These are phyloP conservation scores for Tolypeutes matacus DNA, from an alignment of 2,797 vertebrate genomes.

Conservation along the genomic window DNA sequence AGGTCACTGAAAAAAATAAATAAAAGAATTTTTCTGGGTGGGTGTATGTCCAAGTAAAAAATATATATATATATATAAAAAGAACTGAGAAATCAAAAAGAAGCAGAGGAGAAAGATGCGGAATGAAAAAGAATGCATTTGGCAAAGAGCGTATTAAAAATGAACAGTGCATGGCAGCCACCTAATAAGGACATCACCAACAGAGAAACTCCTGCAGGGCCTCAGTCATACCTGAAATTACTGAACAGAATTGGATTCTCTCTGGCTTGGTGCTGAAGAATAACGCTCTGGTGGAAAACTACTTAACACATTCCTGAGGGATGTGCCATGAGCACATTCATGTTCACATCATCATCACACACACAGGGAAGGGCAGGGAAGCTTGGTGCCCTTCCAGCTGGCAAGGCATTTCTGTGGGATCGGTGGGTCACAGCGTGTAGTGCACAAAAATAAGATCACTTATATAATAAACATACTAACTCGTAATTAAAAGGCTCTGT, in stretches of 20 bases:
- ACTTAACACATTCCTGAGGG: background rate
- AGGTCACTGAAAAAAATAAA: slow-evolving; percentile 85
- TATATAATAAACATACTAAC: accelerated
- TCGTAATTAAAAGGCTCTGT: background rate
- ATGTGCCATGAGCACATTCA: accelerated
- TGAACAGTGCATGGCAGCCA: slow-evolving; percentile 16
- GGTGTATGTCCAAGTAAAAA: slow-evolving; percentile 53
- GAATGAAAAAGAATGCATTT: slow-evolving; percentile 78
- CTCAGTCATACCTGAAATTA: slow-evolving; percentile 50
- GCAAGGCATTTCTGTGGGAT: accelerated
- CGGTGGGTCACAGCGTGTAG: too few species aligned
- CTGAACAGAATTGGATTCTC: background rate
- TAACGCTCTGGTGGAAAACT: accelerated
- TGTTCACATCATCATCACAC: accelerated
- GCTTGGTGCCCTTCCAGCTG: accelerated
- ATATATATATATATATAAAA: slow-evolving; percentile 68
- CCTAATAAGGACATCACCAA: slow-evolving; percentile 60
- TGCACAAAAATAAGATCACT: too few species aligned
- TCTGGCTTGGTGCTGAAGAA: background rate
- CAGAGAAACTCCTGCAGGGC: slow-evolving; percentile 65
- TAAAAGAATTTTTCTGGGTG: slow-evolving; percentile 54
- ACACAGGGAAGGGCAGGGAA: accelerated
- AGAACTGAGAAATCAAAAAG: slow-evolving; percentile 47
- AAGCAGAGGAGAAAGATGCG: slow-evolving; percentile 35
- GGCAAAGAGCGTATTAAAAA: slow-evolving; percentile 74